phyloP scores from a whole-genome alignment of 2,113 vertebrate genomes.

The Origma solitaria region DNA sequence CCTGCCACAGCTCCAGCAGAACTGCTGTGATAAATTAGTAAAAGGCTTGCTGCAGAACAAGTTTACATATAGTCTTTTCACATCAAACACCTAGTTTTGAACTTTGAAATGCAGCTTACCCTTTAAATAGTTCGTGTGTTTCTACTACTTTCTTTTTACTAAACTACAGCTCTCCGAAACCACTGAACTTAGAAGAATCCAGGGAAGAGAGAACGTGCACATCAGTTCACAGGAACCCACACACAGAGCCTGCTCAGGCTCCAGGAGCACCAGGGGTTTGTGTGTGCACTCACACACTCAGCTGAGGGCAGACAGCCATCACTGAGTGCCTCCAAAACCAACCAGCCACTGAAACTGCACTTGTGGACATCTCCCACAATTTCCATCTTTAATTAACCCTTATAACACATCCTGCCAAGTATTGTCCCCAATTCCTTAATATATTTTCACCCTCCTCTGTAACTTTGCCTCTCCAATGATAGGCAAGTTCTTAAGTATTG shows the following conservation, averaged over 20 bases:
- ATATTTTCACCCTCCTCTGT: background rate
- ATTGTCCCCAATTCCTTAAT: background rate
- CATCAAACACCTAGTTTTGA: background rate
- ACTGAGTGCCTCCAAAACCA: background rate
- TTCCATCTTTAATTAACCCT: background rate
- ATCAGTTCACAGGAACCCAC: background rate
- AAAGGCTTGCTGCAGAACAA: background rate
- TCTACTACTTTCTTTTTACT: background rate
- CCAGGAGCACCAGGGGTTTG: background rate
- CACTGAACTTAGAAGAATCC: background rate
- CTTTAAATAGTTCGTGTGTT: background rate
- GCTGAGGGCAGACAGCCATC: background rate
- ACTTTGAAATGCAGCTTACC: background rate
- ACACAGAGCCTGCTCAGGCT: background rate
- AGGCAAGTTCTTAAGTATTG: background rate
- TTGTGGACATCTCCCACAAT: background rate
- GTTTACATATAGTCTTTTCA: background rate
- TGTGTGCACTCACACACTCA: background rate
- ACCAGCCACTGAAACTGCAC: background rate
- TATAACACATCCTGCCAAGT: background rate
- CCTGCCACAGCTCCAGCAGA: background rate
- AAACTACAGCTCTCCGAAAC: background rate
- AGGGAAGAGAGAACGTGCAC: fast-evolving
- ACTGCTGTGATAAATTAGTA: background rate
- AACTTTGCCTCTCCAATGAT: background rate